Conservation (phyloP, 2,888 invertebrate species). For the Hypsopygia costalis region DNA sequence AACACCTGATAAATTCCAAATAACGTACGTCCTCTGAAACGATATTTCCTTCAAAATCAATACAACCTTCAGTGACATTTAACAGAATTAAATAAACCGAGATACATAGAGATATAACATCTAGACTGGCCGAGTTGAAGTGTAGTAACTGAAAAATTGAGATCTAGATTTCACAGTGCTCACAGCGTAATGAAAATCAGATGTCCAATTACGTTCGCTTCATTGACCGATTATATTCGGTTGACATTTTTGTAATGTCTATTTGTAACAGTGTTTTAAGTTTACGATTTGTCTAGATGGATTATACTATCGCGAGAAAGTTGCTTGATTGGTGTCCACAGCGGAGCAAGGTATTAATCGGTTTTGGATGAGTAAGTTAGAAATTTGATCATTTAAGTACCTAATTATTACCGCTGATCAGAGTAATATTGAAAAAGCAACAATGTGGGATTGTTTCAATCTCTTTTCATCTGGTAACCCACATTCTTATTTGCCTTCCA, state of each 20-base stretch:
- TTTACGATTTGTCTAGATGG: no score
- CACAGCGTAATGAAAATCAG: constrained; percentile 11
- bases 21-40: constrained; percentile 43
- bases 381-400: no score
- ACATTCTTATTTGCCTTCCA: no score
- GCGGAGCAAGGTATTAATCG: no score
- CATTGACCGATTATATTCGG: not conserved
- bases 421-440: no score
- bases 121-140: constrained; percentile 2
- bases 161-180: constrained; percentile 7
- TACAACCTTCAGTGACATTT: constrained; percentile 58
- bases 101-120: constrained; percentile 3
- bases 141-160: constrained; percentile 24
- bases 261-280: no score
- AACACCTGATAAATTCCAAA: constrained; percentile 45
- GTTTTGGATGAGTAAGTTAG: no score
- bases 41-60: constrained; percentile 51
- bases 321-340: no score
- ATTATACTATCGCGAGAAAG: no score
- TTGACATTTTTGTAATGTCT: not conserved
- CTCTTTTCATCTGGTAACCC: no score
- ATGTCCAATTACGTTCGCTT: not conserved
- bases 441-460: no score
- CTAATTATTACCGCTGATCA: no score
- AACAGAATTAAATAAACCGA: constrained; percentile 34